Evolutionary conservation across 2,113 vertebrate genomes (phyloP).

Genomic region (Columba janthina): DNA sequence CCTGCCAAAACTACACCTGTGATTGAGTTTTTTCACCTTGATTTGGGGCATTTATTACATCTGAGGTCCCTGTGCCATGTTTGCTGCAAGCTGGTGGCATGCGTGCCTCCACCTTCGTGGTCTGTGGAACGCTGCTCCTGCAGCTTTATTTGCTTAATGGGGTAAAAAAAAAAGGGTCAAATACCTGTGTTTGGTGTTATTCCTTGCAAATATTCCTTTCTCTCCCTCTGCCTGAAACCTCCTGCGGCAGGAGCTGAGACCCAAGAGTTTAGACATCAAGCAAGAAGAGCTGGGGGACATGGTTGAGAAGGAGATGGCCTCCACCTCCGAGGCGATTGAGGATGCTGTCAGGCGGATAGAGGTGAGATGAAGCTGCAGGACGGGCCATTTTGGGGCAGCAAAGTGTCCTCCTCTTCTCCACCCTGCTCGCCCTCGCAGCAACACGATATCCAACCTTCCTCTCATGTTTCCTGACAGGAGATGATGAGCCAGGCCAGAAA

Average conservation of each 20-base stretch:
- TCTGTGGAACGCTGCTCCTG: not conserved
- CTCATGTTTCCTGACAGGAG: slow-evolving; percentile 75
- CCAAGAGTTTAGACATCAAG: slow-evolving; percentile 89
- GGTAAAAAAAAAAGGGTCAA: accelerated
- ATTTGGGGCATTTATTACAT: not conserved
- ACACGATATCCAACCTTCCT: accelerated
- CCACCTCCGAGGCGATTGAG: slow-evolving; percentile 91
- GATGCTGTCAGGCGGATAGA: slow-evolving; percentile 93
- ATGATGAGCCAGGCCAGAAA: slow-evolving; percentile 95
- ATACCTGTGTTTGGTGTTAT: not conserved
- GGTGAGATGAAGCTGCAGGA: slow-evolving; percentile 68
- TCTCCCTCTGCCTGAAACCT: not conserved
- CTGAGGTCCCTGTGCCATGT: not conserved
- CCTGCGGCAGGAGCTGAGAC: slow-evolving; percentile 85
- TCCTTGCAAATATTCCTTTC: not conserved
- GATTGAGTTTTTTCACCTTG: not conserved
- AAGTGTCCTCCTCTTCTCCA: not conserved
- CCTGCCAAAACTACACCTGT: not conserved
- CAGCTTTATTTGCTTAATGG: not conserved
- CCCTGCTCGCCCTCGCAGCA: not conserved
- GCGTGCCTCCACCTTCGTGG: accelerated
- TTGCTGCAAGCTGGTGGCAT: not conserved
- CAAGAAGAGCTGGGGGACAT: slow-evolving; percentile 94
- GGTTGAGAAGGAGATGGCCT: slow-evolving; percentile 98
- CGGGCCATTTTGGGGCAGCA: not conserved